Evolutionary conservation across 2,888 invertebrate species (phyloP).

Genomic region (Eretmocerus hayati): DNA sequence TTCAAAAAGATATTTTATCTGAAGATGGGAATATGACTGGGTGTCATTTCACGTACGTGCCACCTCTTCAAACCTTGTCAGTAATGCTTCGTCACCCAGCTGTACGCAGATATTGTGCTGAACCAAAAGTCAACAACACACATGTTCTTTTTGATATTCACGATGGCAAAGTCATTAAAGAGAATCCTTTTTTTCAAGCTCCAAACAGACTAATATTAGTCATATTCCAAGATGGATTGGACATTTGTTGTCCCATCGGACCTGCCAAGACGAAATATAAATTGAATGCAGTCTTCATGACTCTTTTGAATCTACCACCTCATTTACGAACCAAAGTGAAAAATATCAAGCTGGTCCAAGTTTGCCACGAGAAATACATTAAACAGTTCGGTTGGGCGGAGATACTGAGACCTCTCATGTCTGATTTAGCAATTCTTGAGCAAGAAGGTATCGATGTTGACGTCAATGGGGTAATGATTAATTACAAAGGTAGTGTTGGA

Average conservation of each 20-base stretch:
- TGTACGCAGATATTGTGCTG: neutral
- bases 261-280: slow-evolving; percentile 29
- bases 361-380: slow-evolving; percentile 24
- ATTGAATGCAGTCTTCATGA: slow-evolving; percentile 29
- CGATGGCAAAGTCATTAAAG: neutral
- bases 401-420: neutral
- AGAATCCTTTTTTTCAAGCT: neutral
- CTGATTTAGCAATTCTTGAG: neutral
- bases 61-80: neutral
- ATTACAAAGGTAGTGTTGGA: slow-evolving; percentile 1
- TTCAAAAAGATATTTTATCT: neutral
- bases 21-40: neutral
- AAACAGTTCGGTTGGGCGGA: neutral
- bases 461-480: neutral
- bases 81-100: neutral
- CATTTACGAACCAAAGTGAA: slow-evolving; percentile 25
- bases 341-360: slow-evolving; percentile 28
- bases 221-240: slow-evolving; percentile 32
- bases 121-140: neutral
- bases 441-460: neutral
- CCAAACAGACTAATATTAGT: slow-evolving; percentile 15
- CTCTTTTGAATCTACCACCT: slow-evolving; percentile 24
- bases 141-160: neutral
- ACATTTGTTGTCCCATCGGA: slow-evolving; percentile 30
- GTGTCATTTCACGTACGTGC: neutral